Percentiles rank a stretch among this genome's conserved stretches.
phyloP scores from a whole-genome alignment of 2,113 vertebrate species.

The Chrysochloris asiatica region DNA sequence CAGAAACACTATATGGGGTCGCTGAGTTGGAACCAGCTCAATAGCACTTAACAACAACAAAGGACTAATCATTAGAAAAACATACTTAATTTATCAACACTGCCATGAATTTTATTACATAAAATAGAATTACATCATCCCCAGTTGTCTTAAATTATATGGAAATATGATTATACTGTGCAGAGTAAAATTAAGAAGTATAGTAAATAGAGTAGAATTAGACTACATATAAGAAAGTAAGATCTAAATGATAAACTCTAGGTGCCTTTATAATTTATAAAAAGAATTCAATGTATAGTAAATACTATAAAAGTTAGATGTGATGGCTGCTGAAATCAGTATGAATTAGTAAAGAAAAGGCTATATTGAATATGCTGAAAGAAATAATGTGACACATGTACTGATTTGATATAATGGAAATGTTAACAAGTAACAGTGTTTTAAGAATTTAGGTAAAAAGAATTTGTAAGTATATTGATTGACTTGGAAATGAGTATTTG shows the following conservation, averaged over 20 bases:
- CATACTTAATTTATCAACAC: constrained; percentile 31
- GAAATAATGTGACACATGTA: neutral
- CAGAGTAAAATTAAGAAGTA: constrained; percentile 31
- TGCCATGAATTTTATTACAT: constrained; percentile 32
- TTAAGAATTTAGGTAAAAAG: constrained; percentile 26
- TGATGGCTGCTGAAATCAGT: constrained; percentile 27
- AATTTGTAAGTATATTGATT: constrained; percentile 28
- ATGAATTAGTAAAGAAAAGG: constrained; percentile 39
- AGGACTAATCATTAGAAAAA: neutral
- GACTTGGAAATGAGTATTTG: constrained; percentile 44
- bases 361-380: constrained; percentile 29
- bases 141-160: constrained; percentile 32
- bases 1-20: no score
- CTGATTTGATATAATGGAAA: constrained; percentile 48
- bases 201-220: constrained; percentile 5
- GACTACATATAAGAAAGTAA: constrained; percentile 18
- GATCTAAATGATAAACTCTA: constrained; percentile 20
- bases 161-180: neutral
- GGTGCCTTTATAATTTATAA: constrained; percentile 2
- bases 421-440: constrained; percentile 23
- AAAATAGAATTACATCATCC: constrained; percentile 30
- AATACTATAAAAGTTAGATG: neutral
- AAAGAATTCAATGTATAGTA: neutral
- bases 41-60: neutral
- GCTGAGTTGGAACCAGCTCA: neutral